These are phyloP conservation scores for Leucophora obtusa DNA, from an alignment of 2,888 invertebrate species.

Conservation along the genomic window DNA sequence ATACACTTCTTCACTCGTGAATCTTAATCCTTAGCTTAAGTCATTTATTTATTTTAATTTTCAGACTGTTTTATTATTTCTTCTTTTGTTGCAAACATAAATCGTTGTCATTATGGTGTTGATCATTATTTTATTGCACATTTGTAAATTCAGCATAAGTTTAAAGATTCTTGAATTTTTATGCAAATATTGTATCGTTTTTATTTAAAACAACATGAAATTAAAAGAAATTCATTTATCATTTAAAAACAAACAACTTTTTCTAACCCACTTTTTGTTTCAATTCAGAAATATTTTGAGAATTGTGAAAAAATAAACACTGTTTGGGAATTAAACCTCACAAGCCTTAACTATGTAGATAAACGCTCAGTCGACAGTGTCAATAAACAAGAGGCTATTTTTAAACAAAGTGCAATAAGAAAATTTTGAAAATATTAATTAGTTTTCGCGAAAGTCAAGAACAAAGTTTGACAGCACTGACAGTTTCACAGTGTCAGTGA, in stretches of 20 bases:
- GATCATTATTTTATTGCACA: conserved; percentile 62
- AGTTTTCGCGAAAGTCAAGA: too few species aligned
- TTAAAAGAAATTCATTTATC: conserved; percentile 45
- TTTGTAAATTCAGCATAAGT: conserved; percentile 12
- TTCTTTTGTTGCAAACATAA: conserved; percentile 38
- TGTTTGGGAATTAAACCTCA: background rate
- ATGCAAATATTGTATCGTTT: conserved; percentile 58
- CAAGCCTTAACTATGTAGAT: too few species aligned
- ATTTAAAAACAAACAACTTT: background rate
- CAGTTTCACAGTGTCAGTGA: too few species aligned
- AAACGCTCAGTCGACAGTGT: too few species aligned
- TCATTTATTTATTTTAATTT: background rate
- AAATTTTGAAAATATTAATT: too few species aligned
- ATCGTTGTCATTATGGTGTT: conserved; percentile 60
- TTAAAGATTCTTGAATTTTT: conserved; percentile 39
- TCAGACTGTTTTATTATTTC: conserved; percentile 14
- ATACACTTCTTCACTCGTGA: background rate
- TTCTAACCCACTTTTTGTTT: background rate
- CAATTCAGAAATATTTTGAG: background rate
- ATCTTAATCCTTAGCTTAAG: background rate
- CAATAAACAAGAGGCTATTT: too few species aligned
- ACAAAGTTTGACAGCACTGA: too few species aligned
- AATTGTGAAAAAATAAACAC: background rate
- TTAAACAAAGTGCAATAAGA: too few species aligned
- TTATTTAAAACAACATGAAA: background rate